Percentiles rank a stretch among this genome's conserved stretches.
Conservation (phyloP, 1,140 invertebrate species). For the Drosophila burlai region DNA sequence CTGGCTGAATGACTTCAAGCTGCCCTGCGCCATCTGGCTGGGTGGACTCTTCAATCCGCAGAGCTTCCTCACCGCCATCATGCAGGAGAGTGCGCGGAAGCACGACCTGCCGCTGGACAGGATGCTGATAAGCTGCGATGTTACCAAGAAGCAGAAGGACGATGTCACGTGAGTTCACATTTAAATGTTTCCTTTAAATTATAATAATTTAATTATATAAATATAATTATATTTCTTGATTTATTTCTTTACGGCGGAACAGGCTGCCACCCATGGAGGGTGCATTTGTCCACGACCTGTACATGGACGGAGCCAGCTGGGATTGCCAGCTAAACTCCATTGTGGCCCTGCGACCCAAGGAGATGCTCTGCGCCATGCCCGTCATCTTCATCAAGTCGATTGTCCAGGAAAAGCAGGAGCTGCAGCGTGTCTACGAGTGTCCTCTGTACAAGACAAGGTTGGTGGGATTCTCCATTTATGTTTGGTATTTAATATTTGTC, state of each 20-base stretch:
- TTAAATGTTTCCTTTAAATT: not conserved
- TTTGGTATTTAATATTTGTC: not conserved
- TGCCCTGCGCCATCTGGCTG: constrained; percentile 95
- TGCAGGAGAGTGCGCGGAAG: constrained; percentile 98
- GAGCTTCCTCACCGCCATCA: constrained; percentile 98
- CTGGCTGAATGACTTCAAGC: constrained; percentile 92
- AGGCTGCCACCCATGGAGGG: constrained; percentile 94
- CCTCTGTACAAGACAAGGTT: constrained; percentile 96
- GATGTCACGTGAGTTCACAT: constrained; percentile 89
- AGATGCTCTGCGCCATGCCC: constrained; percentile 95
- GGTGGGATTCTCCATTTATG: not conserved
- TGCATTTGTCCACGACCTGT: constrained; percentile 95
- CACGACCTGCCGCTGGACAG: constrained; percentile 98
- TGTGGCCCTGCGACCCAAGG: constrained; percentile 94
- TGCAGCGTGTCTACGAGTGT: constrained; percentile 95
- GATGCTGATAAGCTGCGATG: constrained; percentile 97
- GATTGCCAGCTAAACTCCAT: constrained; percentile 92
- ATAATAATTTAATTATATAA: too few relatives aligned
- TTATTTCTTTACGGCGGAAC: constrained; percentile 10
- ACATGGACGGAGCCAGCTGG: constrained; percentile 98
- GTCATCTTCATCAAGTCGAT: constrained; percentile 95
- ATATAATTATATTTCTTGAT: not conserved
- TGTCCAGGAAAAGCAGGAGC: constrained; percentile 95
- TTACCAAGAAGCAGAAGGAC: constrained; percentile 96
- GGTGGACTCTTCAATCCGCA: constrained; percentile 98